These are phyloP conservation scores for Naja naja DNA, from an alignment of 2,113 vertebrate species.

Conservation along the genomic window DNA sequence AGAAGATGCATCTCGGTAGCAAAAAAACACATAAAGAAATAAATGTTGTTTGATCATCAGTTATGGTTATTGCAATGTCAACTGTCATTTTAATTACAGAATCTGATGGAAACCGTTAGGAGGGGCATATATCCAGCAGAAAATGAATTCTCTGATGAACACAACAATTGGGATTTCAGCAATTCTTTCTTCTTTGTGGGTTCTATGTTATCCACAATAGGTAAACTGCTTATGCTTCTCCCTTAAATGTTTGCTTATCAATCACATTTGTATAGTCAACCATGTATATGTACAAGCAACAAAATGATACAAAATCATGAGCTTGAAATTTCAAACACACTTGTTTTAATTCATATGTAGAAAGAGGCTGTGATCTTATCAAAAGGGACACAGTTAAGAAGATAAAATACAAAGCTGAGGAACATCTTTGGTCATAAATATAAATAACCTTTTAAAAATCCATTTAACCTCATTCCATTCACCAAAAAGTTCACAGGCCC, in stretches of 20 bases:
- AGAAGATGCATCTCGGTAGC: neutral
- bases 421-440: neutral
- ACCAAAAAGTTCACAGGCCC: neutral
- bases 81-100: slow-evolving; percentile 40
- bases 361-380: neutral
- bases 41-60: neutral
- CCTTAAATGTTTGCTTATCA: neutral
- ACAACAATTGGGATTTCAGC: slow-evolving; percentile 69
- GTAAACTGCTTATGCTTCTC: slow-evolving; percentile 44
- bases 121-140: slow-evolving; percentile 59
- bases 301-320: neutral
- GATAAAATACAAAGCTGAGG: neutral
- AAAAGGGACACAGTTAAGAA: neutral
- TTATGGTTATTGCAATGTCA: neutral
- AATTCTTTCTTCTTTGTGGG: slow-evolving; percentile 72
- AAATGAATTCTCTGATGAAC: slow-evolving; percentile 44
- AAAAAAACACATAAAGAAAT: neutral
- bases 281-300: neutral
- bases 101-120: slow-evolving; percentile 62
- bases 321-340: neutral
- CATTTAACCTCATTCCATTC: neutral
- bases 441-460: neutral
- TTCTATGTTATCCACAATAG: slow-evolving; percentile 68
- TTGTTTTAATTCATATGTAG: neutral
- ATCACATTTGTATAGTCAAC: neutral